These are phyloP conservation scores for Calliphora vomitoria DNA, from an alignment of 2,888 invertebrate genomes.

Conservation along the genomic window DNA sequence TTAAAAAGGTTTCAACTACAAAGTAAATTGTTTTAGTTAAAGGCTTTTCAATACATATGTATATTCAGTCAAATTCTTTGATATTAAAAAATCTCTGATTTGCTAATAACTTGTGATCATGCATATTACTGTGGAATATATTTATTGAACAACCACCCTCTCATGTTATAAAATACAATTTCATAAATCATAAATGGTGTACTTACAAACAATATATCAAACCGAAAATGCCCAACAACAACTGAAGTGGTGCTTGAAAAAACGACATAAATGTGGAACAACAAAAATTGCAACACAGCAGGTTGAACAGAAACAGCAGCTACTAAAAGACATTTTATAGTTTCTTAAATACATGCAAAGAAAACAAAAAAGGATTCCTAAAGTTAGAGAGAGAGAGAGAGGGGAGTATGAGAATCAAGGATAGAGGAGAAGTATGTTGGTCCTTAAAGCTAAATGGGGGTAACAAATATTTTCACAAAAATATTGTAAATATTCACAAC, in stretches of 20 bases:
- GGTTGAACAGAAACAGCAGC: background rate
- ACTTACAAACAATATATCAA: conserved; percentile 10
- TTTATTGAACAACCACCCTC: too few relatives aligned
- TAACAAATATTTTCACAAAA: conserved; percentile 53
- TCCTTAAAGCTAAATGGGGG: conserved; percentile 39
- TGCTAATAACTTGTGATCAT: too few relatives aligned
- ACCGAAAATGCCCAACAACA: background rate
- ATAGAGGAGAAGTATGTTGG: background rate
- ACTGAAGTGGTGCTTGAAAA: conserved; percentile 15
- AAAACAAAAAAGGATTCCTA: background rate
- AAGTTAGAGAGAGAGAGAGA: background rate
- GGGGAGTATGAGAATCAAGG: background rate
- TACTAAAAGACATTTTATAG: background rate
- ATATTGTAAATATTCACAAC: conserved; percentile 41
- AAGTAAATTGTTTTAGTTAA: too few relatives aligned
- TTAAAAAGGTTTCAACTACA: too few relatives aligned
- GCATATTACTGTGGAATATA: too few relatives aligned
- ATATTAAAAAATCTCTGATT: too few relatives aligned
- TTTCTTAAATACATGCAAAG: background rate
- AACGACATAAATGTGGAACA: conserved; percentile 33
- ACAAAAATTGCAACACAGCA: conserved; percentile 39
- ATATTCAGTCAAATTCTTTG: too few relatives aligned
- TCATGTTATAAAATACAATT: too few relatives aligned
- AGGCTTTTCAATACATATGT: too few relatives aligned
- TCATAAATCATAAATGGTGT: too few relatives aligned